Base-by-base conservation (phyloP, 64 coral and sea anemone species). In the Pachyseris speciosa region DNA sequence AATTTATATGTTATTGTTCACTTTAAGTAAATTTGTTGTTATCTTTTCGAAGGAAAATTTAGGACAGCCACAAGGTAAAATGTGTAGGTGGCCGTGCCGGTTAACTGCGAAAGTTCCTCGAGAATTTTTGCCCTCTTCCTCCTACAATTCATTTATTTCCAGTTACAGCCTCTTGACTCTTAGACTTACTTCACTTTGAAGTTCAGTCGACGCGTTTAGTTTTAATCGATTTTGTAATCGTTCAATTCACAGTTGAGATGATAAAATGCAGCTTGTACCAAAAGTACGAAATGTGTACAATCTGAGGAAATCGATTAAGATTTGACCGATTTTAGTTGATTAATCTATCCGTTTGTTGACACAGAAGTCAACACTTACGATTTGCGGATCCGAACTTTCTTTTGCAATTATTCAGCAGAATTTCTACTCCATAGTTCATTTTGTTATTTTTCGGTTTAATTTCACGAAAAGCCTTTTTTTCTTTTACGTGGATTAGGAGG, bases 1-100 rank as follows among this genome's bases (percentile, higher is more conserved):
- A 81, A 81, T 81, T 81, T 81, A 81, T n/a, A 59, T 60, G 20
- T 61, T 81, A 39, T 81, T 61, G 76, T 81, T 81, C 75, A 59
- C 22, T 37, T 37, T 34, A 58, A 55, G 75, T 37, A 58, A 79
- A 79, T 79, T 79, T n/a, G 20, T n/a, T 61, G 77, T 81, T 63
- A 81, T 81, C 52, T 76, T 28, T 24, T 25, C 26, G 4, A 50
- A 76, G 43, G 11, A 11, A 45, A 6, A 45, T 45, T 45, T 45
- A 11, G 11, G 43, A 45, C 43, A 11, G 4, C 11, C 4, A 11
- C 43, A 45, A 6, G 11, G 4, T 45, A 11, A 45, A 45, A 45
- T 45, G n/a, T n/a, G n/a, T n/a, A n/a, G n/a, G n/a, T n/a, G n/a
- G n/a, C n/a, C n/a, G n/a, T n/a, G n/a, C n/a, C n/a, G n/a, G n/a